Evolutionary conservation across 1,140 invertebrate genomes (phyloP).

Genomic region (Polyergus mexicanus): DNA sequence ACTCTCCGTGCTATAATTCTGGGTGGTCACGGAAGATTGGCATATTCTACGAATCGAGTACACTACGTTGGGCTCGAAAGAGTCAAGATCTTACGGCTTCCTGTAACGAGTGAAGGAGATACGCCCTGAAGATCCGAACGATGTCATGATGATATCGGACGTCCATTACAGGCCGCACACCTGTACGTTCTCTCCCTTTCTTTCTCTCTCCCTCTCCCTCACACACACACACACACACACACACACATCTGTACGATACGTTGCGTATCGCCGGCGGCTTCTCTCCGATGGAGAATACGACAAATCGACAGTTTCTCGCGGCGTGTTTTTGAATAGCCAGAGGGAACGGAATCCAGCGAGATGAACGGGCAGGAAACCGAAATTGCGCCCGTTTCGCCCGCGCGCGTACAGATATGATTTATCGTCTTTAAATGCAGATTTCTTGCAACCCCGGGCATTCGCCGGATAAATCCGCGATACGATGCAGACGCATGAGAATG

Average conservation of each 20-base stretch:
- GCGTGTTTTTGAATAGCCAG: conserved; percentile 60
- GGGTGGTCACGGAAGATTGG: conserved; percentile 50
- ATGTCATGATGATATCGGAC: conserved; percentile 66
- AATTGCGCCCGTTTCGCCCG: conserved; percentile 76
- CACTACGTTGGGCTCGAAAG: conserved; percentile 56
- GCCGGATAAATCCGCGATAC: conserved; percentile 37
- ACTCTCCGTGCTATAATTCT: conserved; percentile 4
- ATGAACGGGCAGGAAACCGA: conserved; percentile 75
- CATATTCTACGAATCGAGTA: conserved; percentile 38
- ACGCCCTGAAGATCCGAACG: conserved; percentile 58
- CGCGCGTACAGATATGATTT: conserved; percentile 75
- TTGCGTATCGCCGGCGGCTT: conserved; percentile 52
- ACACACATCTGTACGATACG: conserved; percentile 39
- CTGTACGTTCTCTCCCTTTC: conserved; percentile 15
- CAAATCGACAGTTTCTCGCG: conserved; percentile 76
- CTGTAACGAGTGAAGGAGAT: conserved; percentile 49
- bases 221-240: no score
- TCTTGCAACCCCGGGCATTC: conserved; percentile 54
- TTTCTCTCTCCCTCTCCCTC: conserved; percentile 15
- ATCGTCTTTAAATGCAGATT: conserved; percentile 81
- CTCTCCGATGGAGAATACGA: conserved; percentile 69
- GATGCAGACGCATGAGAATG: conserved; percentile 34
- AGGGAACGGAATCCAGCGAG: conserved; percentile 49
- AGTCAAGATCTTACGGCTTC: conserved; percentile 59
- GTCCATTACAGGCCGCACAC: conserved; percentile 67